These are phyloP conservation scores for Ormyrus labotus DNA, from an alignment of 2,888 invertebrate genomes.

Conservation along the genomic window DNA sequence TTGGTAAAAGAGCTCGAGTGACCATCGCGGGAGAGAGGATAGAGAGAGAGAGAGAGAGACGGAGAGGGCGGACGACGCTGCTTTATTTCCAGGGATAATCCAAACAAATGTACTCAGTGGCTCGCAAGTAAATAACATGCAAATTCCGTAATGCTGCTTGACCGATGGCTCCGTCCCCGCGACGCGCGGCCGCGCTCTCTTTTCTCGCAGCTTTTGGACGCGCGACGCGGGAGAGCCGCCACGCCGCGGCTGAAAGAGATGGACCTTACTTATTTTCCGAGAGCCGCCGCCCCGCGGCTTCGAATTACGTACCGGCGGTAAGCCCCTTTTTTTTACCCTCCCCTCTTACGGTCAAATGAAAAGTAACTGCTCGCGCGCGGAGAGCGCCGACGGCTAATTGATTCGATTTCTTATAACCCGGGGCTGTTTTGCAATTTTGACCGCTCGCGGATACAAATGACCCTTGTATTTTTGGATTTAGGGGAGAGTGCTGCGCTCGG, in stretches of 20 bases:
- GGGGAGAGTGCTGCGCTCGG: neutral
- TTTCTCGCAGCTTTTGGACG: conserved; percentile 38
- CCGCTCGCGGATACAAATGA: neutral
- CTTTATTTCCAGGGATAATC: conserved; percentile 76
- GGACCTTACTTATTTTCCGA: conserved; percentile 50
- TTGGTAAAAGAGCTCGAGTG: conserved; percentile 21
- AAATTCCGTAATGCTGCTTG: conserved; percentile 76
- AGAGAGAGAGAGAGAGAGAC: conserved; percentile 56
- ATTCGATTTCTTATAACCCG: conserved; percentile 29
- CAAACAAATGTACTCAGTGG: conserved; percentile 76
- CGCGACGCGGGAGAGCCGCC: neutral
- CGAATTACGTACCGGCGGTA: conserved; percentile 42
- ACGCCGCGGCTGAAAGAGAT: conserved; percentile 34
- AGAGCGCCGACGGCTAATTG: conserved; percentile 18
- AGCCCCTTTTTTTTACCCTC: neutral
- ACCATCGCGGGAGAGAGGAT: neutral
- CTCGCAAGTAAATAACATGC: conserved; percentile 75
- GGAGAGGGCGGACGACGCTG: conserved; percentile 66
- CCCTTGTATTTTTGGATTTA: neutral
- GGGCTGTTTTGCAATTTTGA: conserved; percentile 31
- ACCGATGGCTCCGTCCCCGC: conserved; percentile 73
- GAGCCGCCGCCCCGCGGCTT: neutral
- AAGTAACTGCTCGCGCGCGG: conserved; percentile 44
- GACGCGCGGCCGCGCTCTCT: neutral
- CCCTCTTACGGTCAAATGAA: conserved; percentile 27